phyloP scores from a whole-genome alignment of 37 sponge, comb jelly and placozoan species.

The Cladorhizidae sp. region DNA sequence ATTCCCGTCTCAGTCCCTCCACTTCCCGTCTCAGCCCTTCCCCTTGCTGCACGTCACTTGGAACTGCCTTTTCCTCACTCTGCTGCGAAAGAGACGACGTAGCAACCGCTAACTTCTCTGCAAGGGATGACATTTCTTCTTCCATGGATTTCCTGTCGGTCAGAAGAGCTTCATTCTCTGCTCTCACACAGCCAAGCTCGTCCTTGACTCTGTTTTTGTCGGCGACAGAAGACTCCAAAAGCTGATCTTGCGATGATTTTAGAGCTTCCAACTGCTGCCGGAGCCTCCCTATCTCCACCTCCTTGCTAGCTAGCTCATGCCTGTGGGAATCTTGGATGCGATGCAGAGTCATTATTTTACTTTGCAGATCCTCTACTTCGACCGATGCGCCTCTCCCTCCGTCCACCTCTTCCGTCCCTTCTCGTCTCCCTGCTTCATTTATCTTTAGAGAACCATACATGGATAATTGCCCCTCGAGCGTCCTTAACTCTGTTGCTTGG shows the following conservation, averaged over 20 bases:
- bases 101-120: not conserved
- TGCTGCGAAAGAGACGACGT: not conserved
- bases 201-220: constrained; percentile 27
- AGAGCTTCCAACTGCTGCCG: constrained; percentile 22
- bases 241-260: not conserved
- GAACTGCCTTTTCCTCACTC: not conserved
- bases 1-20: constrained; percentile 19
- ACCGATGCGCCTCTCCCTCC: not conserved
- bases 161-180: constrained; percentile 75
- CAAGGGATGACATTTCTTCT: constrained; percentile 25
- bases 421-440: not conserved
- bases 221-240: not conserved
- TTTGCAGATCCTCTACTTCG: constrained; percentile 40
- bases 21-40: not conserved
- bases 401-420: not conserved
- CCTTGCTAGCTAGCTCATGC: constrained; percentile 46
- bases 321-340: constrained; percentile 58
- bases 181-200: constrained; percentile 20
- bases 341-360: constrained; percentile 42
- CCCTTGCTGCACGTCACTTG: not conserved
- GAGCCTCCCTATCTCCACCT: constrained; percentile 40
- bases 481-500: constrained; percentile 16
- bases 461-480: constrained; percentile 32
- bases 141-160: constrained; percentile 60
- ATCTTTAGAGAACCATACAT: constrained; percentile 1